Percentiles rank a stretch among this genome's conserved stretches.
These are phyloP conservation scores for human DNA, from an alignment of 2,113 vertebrate genomes.

Conservation along the genomic window DNA sequence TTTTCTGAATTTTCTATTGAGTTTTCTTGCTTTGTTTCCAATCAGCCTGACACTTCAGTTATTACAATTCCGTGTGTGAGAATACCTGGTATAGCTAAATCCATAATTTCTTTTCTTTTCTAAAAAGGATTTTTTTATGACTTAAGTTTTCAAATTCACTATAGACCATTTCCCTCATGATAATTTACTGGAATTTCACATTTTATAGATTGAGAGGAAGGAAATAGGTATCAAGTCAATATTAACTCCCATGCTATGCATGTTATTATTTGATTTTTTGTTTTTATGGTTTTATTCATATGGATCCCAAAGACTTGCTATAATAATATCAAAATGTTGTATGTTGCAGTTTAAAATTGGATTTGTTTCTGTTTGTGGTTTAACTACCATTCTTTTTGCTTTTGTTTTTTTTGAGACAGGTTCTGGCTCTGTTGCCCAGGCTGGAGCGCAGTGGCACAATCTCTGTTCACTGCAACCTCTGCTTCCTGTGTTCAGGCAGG, in stretches of 20 bases:
- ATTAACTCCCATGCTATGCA: not conserved
- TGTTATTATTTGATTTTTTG: not conserved
- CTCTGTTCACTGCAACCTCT: not conserved
- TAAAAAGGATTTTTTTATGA: not conserved
- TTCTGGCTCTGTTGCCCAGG: not conserved
- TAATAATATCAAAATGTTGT: not conserved
- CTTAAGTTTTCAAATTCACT: constrained; percentile 7
- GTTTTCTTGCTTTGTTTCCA: not conserved
- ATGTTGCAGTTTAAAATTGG: not conserved
- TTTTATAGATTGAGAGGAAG: not conserved
- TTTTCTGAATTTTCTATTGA: not conserved
- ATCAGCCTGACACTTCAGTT: not conserved
- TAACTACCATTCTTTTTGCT: not conserved
- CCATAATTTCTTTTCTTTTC: not conserved
- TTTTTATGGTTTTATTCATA: not conserved
- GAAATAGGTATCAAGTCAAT: not conserved
- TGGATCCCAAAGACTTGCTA: not conserved
- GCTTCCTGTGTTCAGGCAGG: not conserved
- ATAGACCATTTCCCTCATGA: not conserved
- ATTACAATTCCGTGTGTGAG: not conserved
- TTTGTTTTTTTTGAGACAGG: not conserved
- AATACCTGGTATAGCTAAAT: not conserved
- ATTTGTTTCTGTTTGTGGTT: not conserved
- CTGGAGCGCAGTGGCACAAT: not conserved
- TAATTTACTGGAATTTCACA: not conserved